Conservation (phyloP, 2,797 vertebrate species). For the Amazona ochrocephala region DNA sequence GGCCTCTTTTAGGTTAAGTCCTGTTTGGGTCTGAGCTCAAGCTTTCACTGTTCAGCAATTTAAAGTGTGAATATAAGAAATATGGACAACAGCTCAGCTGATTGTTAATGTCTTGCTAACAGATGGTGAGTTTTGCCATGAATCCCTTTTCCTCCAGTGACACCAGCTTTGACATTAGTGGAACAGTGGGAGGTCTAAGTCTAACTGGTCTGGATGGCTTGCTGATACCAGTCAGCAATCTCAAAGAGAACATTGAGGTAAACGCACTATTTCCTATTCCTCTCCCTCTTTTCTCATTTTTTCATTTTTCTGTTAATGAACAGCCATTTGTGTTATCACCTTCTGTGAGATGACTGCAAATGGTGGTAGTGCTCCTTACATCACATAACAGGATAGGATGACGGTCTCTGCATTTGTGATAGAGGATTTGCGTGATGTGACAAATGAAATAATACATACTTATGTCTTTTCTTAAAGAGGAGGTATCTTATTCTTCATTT, state of each 20-base stretch:
- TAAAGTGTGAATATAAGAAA: neutral
- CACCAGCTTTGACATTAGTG: conserved; percentile 78
- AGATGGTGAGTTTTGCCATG: conserved; percentile 93
- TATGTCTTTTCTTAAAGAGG: neutral
- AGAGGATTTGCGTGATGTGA: neutral
- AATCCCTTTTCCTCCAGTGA: conserved; percentile 86
- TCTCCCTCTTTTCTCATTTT: neutral
- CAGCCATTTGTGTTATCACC: neutral
- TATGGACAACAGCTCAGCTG: neutral
- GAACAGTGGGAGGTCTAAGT: conserved; percentile 86
- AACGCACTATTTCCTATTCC: neutral
- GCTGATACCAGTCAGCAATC: conserved; percentile 82
- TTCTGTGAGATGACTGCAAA: neutral
- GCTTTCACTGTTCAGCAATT: neutral
- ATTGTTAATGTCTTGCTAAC: conserved; percentile 18
- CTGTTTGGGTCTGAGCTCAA: neutral
- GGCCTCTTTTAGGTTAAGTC: neutral
- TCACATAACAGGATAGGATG: neutral
- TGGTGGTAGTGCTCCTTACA: neutral
- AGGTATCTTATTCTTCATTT: neutral
- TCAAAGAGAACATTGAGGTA: conserved; percentile 90
- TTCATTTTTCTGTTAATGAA: neutral
- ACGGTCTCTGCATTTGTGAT: neutral
- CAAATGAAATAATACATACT: neutral
- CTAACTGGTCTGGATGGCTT: conserved; percentile 84